These are phyloP conservation scores for Pseudanteris insignis DNA, from an alignment of 2,888 invertebrate species.

Conservation along the genomic window DNA sequence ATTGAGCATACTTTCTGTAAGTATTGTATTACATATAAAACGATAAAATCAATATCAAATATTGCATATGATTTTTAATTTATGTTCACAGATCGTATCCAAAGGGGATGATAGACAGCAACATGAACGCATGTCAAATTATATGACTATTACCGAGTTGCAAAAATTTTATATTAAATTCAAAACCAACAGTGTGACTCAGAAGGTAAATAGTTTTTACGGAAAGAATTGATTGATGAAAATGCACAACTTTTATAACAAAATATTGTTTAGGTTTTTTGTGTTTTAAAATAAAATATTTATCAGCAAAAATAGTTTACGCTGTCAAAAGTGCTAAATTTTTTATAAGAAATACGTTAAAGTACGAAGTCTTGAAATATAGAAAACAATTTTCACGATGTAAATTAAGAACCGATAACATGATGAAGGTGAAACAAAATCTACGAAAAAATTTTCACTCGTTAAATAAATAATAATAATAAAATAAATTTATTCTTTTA, in stretches of 20 bases:
- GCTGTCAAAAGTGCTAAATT: too few species aligned
- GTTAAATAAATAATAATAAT: slow-evolving; percentile 6
- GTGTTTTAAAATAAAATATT: too few species aligned
- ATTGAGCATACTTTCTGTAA: background rate
- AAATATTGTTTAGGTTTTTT: too few species aligned
- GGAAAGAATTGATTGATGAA: too few species aligned
- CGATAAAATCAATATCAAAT: background rate
- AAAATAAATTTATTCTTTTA: slow-evolving; percentile 4
- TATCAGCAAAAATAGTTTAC: too few species aligned
- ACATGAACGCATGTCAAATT: slow-evolving; percentile 8
- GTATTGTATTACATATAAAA: too few species aligned
- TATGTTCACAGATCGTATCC: background rate
- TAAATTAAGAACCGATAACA: background rate
- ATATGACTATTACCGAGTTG: slow-evolving; percentile 26
- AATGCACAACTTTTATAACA: too few species aligned
- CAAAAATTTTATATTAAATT: slow-evolving; percentile 23
- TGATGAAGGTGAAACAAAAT: too few species aligned
- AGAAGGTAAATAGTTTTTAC: too few species aligned
- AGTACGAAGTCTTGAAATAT: background rate
- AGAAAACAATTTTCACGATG: background rate
- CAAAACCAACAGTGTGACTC: too few species aligned
- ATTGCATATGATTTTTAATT: background rate
- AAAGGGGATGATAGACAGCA: slow-evolving; percentile 5
- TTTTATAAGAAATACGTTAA: too few species aligned
- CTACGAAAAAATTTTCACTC: too few species aligned